Evolutionary conservation across 2,888 invertebrate genomes (phyloP).

Genomic region (Lasioglossum figueresi): DNA sequence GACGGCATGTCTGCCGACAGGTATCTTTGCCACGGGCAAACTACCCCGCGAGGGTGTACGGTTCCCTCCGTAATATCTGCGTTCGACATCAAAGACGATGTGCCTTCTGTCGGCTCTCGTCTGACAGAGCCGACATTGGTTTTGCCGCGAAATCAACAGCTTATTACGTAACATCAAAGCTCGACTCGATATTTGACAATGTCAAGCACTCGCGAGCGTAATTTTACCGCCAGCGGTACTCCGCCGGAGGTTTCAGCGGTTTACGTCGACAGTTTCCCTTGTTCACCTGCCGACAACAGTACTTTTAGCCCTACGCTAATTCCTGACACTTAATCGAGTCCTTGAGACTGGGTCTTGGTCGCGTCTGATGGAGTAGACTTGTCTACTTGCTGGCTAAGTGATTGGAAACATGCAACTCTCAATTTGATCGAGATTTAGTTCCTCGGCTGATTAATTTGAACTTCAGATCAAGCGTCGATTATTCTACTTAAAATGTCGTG

Average conservation of each 20-base stretch:
- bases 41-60: constrained; percentile 1
- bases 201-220: not conserved
- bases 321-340: no score
- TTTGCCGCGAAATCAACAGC: constrained; percentile 29
- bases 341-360: not conserved
- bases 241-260: not conserved
- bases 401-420: not conserved
- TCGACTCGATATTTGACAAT: constrained; percentile 2
- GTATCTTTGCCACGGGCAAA: constrained; percentile 23
- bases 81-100: constrained; percentile 56
- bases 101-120: constrained; percentile 41
- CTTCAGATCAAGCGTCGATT: not conserved
- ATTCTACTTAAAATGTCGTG: not conserved
- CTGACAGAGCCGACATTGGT: constrained; percentile 26
- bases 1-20: not conserved
- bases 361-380: not conserved
- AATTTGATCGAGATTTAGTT: not conserved
- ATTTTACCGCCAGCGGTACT: not conserved
- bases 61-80: constrained; percentile 51
- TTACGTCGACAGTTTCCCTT: not conserved
- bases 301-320: not conserved
- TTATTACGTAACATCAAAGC: constrained; percentile 49
- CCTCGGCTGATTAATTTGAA: not conserved
- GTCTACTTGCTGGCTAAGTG: not conserved
- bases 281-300: no score